Conservation (phyloP, 2,888 invertebrate species). For the Hydrotaea cyrtoneurina region DNA sequence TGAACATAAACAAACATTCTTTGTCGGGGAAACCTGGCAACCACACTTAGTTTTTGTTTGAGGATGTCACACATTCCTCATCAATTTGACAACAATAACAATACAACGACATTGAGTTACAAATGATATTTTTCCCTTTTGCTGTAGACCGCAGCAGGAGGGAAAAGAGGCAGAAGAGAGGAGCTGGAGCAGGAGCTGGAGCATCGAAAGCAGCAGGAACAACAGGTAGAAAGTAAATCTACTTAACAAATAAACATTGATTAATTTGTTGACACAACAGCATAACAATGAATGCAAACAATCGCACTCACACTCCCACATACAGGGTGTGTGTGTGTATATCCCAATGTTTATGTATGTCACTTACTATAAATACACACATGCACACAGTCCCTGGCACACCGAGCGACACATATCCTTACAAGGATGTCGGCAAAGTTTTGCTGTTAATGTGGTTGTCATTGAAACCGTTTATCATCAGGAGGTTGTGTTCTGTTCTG, state of each 20-base stretch:
- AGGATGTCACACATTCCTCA: constrained; percentile 12
- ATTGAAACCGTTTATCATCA: constrained; percentile 56
- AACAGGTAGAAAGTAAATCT: constrained; percentile 71
- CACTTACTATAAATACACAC: background rate
- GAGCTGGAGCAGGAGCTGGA: background rate
- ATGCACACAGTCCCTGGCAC: no score
- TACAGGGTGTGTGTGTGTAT: constrained; percentile 3
- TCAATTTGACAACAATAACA: constrained; percentile 11
- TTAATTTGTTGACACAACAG: constrained; percentile 77
- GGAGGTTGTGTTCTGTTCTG: constrained; percentile 4
- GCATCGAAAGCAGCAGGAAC: background rate
- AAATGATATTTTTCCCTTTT: background rate
- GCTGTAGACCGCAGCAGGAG: background rate
- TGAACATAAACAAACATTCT: no score
- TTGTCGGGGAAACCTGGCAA: background rate
- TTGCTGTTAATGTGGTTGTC: constrained; percentile 51
- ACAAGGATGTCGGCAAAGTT: constrained; percentile 4
- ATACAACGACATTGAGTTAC: background rate
- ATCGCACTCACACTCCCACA: background rate
- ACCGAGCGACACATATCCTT: background rate
- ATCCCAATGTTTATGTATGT: constrained; percentile 10
- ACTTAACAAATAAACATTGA: constrained; percentile 79
- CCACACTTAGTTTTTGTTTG: background rate
- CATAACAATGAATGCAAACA: constrained; percentile 62
- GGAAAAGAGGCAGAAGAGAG: background rate